Base-by-base conservation (phyloP, 2,113 vertebrate species). In the Chaenogobius annularis region DNA sequence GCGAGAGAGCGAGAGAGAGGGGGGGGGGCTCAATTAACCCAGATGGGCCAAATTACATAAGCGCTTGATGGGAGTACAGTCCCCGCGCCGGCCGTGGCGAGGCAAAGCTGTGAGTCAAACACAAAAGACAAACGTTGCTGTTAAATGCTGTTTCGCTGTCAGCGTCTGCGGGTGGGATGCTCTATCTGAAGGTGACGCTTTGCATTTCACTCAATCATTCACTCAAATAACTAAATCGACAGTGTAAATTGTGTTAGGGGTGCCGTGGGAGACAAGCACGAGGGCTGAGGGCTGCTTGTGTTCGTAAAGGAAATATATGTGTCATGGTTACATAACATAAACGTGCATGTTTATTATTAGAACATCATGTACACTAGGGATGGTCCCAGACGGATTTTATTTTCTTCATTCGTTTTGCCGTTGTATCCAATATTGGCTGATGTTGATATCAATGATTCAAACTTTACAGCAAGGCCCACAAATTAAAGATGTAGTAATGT, bases 1-100 rank as follows among this genome's bases (percentile, higher is more conserved):
- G 65, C 59, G 77, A 69, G 0, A 70, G 74, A 14, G 1, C 7
- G 52, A 12, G 22, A 1, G 20, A 6, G 35, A 9, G 37, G 6
- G 22, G 58, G 69, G 77, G 73, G 0, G 74, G 72, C 73, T 76
- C 68, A 72, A 61, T 87, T 77, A 71, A 71, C 66, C 69, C 68
- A 75, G 69, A 85, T 69, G 72, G 79, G 79, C 35, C 74, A 70
- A 80, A 80, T 90, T 87, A 85, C 75, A 74, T 89, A 89, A 91
- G 77, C 68, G 47, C 43, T 66, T 75, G 63, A 77, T 77, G 73
- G 50, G 46, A 70, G 44, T 48, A 68, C 79, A 61, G 37, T 61
- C 54, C 13, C 23, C 40, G 37, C 5, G 56, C 54, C 66, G 14
- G 61, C 26, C 12, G 17, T 69, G 72, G 47, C 46, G 74, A 64